These are phyloP conservation scores for Girardinus metallicus DNA, from an alignment of 2,797 vertebrate species.

Conservation along the genomic window DNA sequence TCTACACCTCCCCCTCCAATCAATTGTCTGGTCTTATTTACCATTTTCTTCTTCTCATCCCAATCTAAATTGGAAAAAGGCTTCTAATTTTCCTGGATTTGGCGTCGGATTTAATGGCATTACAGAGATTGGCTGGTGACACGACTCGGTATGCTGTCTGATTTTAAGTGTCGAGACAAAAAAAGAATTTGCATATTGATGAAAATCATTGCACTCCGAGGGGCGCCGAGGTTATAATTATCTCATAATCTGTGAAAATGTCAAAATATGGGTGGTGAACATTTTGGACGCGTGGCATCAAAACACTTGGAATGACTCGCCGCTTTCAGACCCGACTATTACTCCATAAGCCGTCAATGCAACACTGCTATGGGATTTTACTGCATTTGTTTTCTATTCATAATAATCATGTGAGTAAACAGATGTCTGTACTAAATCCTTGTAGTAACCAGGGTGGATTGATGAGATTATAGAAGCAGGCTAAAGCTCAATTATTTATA, in stretches of 20 bases:
- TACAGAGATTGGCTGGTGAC: neutral
- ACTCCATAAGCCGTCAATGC: neutral
- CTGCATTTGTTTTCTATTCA: neutral
- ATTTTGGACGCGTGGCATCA: slow-evolving; percentile 4
- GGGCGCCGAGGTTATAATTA: neutral
- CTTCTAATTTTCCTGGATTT: neutral
- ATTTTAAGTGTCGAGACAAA: slow-evolving; percentile 1
- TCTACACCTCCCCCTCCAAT: neutral
- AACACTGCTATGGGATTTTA: neutral
- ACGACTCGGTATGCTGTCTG: neutral
- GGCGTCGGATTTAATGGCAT: neutral
- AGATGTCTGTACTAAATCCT: neutral
- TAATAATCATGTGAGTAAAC: neutral
- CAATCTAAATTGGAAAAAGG: neutral
- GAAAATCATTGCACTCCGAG: neutral
- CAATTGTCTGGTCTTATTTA: neutral
- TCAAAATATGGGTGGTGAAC: neutral
- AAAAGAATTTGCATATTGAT: neutral
- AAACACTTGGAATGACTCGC: neutral
- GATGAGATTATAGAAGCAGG: neutral
- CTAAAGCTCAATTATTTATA: neutral
- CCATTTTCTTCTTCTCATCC: neutral
- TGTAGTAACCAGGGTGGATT: neutral
- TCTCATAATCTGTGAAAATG: slow-evolving; percentile 10
- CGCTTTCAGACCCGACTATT: neutral